Base-by-base conservation (phyloP, 2,888 invertebrate species). In the Drosophila kanekoi region DNA sequence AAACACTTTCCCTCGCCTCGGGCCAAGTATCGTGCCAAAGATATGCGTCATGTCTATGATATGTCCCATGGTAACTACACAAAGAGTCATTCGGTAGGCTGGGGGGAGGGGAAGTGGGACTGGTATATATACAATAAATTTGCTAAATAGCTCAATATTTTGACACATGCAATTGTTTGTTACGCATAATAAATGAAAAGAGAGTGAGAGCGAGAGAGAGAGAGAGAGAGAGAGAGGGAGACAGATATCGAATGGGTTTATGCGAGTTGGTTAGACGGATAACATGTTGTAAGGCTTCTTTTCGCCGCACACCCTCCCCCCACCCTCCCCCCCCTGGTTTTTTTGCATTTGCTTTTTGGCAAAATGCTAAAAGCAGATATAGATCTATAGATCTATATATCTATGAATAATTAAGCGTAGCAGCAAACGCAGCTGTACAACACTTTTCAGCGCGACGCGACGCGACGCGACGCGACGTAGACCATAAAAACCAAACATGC, bases 331-430 rank as follows among this genome's bases (percentile, higher is more conserved):
- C 18, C 18, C 18, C 3, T 11, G 20, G 0, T 33, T 33, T 11
- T 33, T 33, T 33, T 33, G 33, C 11, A 10, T 33, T 33, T 11
- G 11, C 11, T 2, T 40, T 60, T 58, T 71, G 33, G 44, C 49
- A 61, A 52, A 16, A 45, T 48, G 23, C 38, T 40, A 28, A 28
- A 28, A 28, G 43, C 23, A 56, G 35, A 44, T 37, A 9, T 20
- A 48, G 52, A 33, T 41, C 40, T 62, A 58, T 62, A 59, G 58
- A 58, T 61, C 60, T 2, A 57, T 60, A 58, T 62, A 64, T 78
- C 74, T 77, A 72, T 82, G 88, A 83, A 83, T 83, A 83, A 83
- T 88, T 88, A 83, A 86, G 83, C 88, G 58, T 82, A 79, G 67
- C 73, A 71, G 63, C 74, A 32, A 67, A 45, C 69, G 77, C 88